Conservation (phyloP, 2,797 vertebrate species). For the Danio aesculapii region DNA sequence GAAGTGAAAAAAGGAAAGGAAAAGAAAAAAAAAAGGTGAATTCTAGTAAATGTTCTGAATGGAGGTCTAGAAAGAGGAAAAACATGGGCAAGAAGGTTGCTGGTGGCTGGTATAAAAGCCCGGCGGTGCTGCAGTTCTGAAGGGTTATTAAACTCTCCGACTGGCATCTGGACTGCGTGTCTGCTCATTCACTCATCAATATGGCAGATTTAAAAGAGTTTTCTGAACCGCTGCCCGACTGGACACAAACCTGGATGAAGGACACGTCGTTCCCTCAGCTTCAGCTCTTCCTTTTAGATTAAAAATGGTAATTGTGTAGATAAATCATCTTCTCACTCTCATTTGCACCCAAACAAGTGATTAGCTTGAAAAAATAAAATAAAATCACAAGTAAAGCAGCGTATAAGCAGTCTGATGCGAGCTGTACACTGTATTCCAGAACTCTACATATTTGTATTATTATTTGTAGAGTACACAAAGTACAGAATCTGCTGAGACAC, state of each 20-base stretch:
- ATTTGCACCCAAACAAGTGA: not conserved
- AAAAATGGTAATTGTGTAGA: slow-evolving; percentile 12
- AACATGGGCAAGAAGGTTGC: not conserved
- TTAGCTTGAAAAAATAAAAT: too few species aligned
- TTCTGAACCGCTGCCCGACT: not conserved
- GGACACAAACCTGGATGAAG: slow-evolving; percentile 11
- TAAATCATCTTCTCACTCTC: not conserved
- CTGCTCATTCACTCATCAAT: slow-evolving; percentile 13
- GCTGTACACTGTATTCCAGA: too few species aligned
- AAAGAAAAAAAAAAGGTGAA: not conserved
- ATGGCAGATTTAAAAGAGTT: not conserved
- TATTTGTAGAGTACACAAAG: too few species aligned
- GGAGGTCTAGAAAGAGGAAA: not conserved
- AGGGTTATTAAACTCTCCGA: slow-evolving; percentile 18
- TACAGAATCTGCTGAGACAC: too few species aligned
- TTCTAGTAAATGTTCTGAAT: not conserved
- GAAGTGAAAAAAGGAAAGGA: not conserved
- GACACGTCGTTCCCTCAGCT: not conserved
- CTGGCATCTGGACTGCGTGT: slow-evolving; percentile 23
- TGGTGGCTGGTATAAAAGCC: not conserved
- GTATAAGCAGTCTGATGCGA: too few species aligned
- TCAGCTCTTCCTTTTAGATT: not conserved
- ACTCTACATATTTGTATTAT: too few species aligned
- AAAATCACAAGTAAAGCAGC: too few species aligned
- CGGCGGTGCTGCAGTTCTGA: not conserved